Evolutionary conservation across 2,797 vertebrate genomes (phyloP).

Genomic region (Ambastaia sidthimunki): DNA sequence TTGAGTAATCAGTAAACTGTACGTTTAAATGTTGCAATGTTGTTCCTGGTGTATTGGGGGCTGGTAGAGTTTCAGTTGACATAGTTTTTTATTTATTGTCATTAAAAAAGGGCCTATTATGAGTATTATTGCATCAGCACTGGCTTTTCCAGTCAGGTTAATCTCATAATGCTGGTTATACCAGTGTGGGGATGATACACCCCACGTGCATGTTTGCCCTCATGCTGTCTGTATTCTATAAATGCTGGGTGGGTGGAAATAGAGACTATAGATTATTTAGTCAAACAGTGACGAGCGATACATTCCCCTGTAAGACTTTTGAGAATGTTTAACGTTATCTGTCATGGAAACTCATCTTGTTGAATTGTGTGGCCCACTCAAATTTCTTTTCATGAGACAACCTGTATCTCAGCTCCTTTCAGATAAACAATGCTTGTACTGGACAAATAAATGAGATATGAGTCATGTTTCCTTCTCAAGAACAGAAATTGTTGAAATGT

Average conservation of each 20-base stretch:
- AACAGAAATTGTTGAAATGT: neutral
- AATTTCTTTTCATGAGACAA: neutral
- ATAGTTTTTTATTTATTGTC: neutral
- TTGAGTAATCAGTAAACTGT: neutral
- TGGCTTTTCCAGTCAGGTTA: neutral
- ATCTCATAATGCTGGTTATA: constrained; percentile 12
- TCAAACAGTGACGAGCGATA: neutral
- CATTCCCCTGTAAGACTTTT: neutral
- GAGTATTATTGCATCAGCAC: neutral
- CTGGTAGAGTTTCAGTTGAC: neutral
- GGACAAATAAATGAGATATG: neutral
- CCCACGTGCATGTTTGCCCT: neutral
- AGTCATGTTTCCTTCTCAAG: neutral
- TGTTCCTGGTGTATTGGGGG: neutral
- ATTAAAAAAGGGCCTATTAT: neutral
- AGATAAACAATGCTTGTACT: neutral
- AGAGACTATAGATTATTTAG: neutral
- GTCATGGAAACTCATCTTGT: neutral
- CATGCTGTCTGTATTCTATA: neutral
- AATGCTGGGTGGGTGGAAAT: neutral
- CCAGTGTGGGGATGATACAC: constrained; percentile 4
- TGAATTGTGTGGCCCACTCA: neutral
- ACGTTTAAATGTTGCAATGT: neutral
- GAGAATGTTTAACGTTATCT: neutral
- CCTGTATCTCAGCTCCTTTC: neutral